Evolutionary conservation across 2,797 vertebrate genomes (phyloP), one percentile per base, ranked within the genome.

Genomic region (Anabacerthia variegaticeps): DNA sequence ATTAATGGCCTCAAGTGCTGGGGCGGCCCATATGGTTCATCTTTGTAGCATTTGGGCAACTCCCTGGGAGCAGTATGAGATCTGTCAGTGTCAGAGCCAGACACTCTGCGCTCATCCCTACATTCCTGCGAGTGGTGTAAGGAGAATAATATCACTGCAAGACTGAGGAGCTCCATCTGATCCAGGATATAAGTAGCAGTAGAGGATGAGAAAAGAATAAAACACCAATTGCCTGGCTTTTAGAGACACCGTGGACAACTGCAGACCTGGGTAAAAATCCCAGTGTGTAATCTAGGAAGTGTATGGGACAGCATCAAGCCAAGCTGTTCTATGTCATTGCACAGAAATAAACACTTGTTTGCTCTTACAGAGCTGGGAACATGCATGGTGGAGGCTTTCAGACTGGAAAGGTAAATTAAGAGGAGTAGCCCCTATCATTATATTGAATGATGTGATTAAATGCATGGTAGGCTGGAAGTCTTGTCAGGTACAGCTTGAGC

Each of bases 21-120:
- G 66, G 56, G 82, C 83, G 93, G 89, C 96, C 98, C 98, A 98
- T 98, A 98, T 98, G 98, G 97, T 98, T 98, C 95, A 94, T 98
- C 98, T 98, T 98, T 98, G 94, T 79, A 98, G 97, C 97, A 97
- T 98, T 98, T 97, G 97, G 96, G 89, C 96, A 97, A 97, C 96
- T 97, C 96, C 94, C 92, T 97, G 91, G 96, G 97, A 98, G 91
- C 95, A 89, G 88, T 63, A 52, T 96, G 96, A 97, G 97, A 97
- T 98, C 95, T 84, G 81, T 98, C 97, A 98, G 96, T 96, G 97
- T 98, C 97, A 98, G 91, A 95, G 77, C 93, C 95, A 97, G 94
- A 94, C 75, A 75, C 66, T n/a, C 32, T 4, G n/a, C 2, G 36
- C 88, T 89, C 92, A 78, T 92, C 92, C 90, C 92, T 56, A 44